A percentile compares a stretch with the other conserved stretches of the same genome.
Conservation (phyloP, 2,113 vertebrate species). For the Plotosus lineatus region DNA sequence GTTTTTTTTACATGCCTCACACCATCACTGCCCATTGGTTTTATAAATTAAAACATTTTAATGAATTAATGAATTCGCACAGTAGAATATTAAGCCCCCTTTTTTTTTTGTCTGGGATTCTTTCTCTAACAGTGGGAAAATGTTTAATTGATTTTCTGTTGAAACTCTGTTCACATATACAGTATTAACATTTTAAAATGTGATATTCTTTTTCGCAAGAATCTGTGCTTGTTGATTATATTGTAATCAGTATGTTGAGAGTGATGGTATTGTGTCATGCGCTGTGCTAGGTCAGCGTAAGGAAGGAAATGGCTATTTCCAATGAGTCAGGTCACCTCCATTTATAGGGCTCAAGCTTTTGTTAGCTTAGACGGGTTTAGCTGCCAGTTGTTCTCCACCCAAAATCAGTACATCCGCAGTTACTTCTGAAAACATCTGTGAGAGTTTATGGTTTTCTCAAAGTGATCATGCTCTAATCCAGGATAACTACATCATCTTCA, state of each 20-base stretch:
- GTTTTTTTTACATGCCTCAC: no score
- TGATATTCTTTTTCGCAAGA: background rate
- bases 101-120: background rate
- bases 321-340: constrained; percentile 74
- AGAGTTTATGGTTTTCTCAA: constrained; percentile 17
- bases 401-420: constrained; percentile 83
- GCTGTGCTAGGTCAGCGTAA: constrained; percentile 85
- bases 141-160: constrained; percentile 6
- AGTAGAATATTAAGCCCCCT: background rate
- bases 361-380: constrained; percentile 81
- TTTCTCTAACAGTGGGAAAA: background rate
- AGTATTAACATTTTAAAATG: constrained; percentile 15
- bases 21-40: no score
- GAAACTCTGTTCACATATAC: background rate
- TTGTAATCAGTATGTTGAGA: constrained; percentile 48
- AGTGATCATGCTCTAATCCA: background rate
- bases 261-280: constrained; percentile 62
- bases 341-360: constrained; percentile 86
- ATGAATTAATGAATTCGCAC: background rate
- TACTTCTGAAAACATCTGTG: constrained; percentile 72
- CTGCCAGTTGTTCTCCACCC: constrained; percentile 84
- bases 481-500: no score
- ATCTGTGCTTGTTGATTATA: constrained; percentile 29
- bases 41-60: background rate
- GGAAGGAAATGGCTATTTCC: constrained; percentile 89